A percentile compares a stretch with the other conserved stretches of the same genome.
Evolutionary conservation across 2,888 invertebrate species (phyloP).

Genomic region (Heterodera filipjevi): DNA sequence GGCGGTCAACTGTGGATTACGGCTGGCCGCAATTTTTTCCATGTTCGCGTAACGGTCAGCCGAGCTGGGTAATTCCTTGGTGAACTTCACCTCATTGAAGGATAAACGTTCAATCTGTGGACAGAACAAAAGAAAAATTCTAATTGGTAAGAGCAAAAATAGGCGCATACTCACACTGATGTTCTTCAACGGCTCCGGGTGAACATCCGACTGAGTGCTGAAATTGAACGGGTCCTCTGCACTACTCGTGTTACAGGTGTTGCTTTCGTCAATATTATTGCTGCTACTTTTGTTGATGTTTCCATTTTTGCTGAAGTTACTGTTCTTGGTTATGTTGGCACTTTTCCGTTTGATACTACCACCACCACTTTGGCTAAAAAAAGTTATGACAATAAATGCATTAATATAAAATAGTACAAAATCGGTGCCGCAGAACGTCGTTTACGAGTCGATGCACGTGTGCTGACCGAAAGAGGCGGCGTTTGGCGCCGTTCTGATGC

Average conservation of each 20-base stretch:
- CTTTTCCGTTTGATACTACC: neutral
- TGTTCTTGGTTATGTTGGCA: neutral
- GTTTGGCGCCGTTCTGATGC: neutral
- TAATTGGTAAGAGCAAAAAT: neutral
- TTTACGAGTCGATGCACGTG: conserved; percentile 11
- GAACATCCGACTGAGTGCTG: conserved; percentile 51
- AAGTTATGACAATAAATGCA: neutral
- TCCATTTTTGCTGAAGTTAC: neutral
- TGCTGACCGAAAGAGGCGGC: neutral
- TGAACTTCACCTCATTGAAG: conserved; percentile 48
- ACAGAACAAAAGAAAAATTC: neutral
- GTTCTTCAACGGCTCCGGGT: conserved; percentile 58
- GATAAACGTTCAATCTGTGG: conserved; percentile 49
- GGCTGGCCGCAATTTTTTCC: conserved; percentile 31
- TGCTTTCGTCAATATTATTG: neutral
- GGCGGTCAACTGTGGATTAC: conserved; percentile 14
- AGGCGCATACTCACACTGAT: conserved; percentile 44
- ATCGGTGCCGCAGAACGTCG: conserved; percentile 9
- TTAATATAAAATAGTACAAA: neutral
- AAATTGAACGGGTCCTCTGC: conserved; percentile 57
- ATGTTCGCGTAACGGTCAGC: conserved; percentile 32
- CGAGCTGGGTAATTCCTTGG: conserved; percentile 21
- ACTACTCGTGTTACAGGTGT: neutral
- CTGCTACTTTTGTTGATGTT: neutral
- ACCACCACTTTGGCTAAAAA: neutral